Evolutionary conservation across 2,113 vertebrate species (phyloP).

Genomic region (Passer domesticus): DNA sequence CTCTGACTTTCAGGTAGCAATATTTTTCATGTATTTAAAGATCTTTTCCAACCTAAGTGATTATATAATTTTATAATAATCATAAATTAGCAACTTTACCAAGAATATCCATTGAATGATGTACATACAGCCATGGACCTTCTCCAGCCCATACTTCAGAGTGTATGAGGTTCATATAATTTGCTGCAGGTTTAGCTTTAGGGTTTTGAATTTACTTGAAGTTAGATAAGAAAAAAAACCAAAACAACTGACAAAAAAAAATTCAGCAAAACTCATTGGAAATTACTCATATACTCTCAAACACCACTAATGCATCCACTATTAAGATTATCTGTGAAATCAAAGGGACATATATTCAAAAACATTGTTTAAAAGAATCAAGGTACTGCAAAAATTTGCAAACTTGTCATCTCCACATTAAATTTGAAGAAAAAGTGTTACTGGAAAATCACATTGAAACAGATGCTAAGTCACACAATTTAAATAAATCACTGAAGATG

Average conservation of each 20-base stretch:
- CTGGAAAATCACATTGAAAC: not conserved
- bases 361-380: not conserved
- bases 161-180: not conserved
- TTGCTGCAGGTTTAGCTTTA: not conserved
- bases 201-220: not conserved
- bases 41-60: not conserved
- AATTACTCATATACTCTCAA: not conserved
- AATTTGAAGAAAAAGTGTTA: not conserved
- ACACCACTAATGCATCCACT: not conserved
- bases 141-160: not conserved
- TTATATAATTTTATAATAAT: not conserved
- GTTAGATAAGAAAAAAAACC: not conserved
- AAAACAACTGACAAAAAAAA: not conserved
- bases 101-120: not conserved
- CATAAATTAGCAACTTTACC: not conserved
- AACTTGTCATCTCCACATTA: not conserved
- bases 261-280: not conserved
- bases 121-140: accelerated
- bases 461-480: not conserved
- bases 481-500: not conserved
- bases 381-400: not conserved
- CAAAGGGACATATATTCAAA: not conserved
- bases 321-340: not conserved
- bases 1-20: not conserved
- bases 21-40: not conserved